Evolutionary conservation across 2,888 invertebrate genomes (phyloP), one percentile per base, ranked within the genome.

Genomic region (Drosophila basisetae): DNA sequence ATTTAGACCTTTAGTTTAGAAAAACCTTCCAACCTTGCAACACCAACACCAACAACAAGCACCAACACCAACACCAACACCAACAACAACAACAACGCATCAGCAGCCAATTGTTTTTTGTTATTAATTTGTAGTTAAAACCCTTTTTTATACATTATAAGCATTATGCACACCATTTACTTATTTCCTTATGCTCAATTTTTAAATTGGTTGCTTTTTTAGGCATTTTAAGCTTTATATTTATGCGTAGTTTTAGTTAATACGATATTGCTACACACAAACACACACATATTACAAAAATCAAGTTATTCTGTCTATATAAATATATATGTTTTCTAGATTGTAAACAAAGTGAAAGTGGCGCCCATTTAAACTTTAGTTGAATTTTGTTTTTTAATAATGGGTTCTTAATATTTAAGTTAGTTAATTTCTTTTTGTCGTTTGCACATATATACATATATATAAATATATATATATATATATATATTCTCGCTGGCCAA

Each of bases 221-320:
- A 80, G 60, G 39, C 76, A 67, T 47, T 58, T 71, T 78, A 74
- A 82, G 75, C 67, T 74, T 68, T 68, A 77, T 77, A 85, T 90
- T 83, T 90, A 90, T 90, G 86, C 68, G 47, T 85, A 85, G 78
- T 80, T 88, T 85, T 90, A 90, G 68, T 76, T 82, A 80, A 89
- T 53, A 30, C 30, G 11, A 52, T 84, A 87, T 84, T 88, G 80
- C 52, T 47, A 73, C 39, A 65, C 41, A 50, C 50, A 67, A 13
- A 39, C 25, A 61, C 4, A 53, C 43, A 74, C 37, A 54, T 49
- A 69, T 61, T 69, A 41, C 25, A 43, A 9, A 31, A 43, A 71
- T 61, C 61, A 39, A 72, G 54, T 72, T 70, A 39, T 53, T 58
- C 22, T 39, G 65, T 47, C 33, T 66, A 52, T 68, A 60, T 25